A percentile compares a stretch with the other conserved stretches of the same genome.
Conservation (phyloP, 2,888 invertebrate species). For the Lasioglossum malachurum region DNA sequence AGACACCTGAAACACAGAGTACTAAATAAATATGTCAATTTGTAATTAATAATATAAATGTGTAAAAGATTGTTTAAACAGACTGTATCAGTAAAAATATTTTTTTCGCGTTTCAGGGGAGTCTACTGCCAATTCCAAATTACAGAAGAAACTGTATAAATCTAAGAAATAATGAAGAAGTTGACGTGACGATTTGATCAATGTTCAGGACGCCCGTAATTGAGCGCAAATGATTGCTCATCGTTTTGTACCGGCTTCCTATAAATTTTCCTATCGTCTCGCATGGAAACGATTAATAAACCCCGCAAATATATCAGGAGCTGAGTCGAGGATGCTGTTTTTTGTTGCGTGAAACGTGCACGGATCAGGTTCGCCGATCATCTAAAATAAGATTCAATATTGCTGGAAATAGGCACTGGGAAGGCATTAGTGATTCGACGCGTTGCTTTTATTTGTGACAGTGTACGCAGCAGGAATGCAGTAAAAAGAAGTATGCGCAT, state of each 20-base stretch:
- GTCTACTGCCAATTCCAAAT: background rate
- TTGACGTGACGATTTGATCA: background rate
- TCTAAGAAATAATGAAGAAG: background rate
- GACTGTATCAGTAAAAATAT: no score
- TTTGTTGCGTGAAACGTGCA: background rate
- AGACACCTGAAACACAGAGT: background rate
- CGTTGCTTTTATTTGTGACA: constrained; percentile 29
- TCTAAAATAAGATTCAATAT: background rate
- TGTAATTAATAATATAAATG: background rate
- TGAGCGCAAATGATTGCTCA: background rate
- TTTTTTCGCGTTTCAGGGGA: background rate
- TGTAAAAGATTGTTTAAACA: background rate
- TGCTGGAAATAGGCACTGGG: background rate
- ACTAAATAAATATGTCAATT: background rate
- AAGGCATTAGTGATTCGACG: background rate
- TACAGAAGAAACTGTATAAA: background rate
- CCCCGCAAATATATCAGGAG: background rate
- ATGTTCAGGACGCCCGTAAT: background rate
- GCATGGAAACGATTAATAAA: background rate
- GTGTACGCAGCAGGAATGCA: constrained; percentile 47
- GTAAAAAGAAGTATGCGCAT: constrained; percentile 62
- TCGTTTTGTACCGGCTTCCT: background rate
- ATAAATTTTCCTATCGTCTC: background rate
- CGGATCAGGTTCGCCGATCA: background rate
- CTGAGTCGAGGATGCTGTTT: background rate